A percentile compares a stretch with the other conserved stretches of the same genome.
Conservation (phyloP, 2,113 vertebrate species). For the Pteruthius melanotis region DNA sequence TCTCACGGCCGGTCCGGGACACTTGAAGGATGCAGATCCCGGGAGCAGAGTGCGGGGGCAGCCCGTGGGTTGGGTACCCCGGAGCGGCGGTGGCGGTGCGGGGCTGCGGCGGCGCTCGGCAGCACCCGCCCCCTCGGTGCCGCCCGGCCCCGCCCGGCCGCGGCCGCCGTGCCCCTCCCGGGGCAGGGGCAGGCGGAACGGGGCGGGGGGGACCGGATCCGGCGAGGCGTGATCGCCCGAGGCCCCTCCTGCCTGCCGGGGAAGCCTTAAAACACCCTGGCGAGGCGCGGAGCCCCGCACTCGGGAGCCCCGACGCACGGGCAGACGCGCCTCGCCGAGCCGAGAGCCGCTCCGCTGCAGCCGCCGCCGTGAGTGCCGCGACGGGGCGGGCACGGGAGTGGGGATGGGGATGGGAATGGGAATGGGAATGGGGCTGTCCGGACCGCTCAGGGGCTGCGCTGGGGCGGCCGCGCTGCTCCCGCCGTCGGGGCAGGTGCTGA, state of each 20-base stretch:
- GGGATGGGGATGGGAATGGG: rapidly evolving
- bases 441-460: neutral
- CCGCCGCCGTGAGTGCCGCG: constrained; percentile 43
- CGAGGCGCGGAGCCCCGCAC: constrained; percentile 12
- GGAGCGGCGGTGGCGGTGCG: neutral
- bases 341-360: neutral
- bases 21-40: too few relatives aligned
- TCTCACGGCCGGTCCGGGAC: neutral
- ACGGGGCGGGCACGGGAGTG: neutral
- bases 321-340: neutral
- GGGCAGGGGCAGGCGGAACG: too few relatives aligned
- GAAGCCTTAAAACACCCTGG: constrained; percentile 66
- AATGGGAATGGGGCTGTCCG: too few relatives aligned
- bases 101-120: neutral
- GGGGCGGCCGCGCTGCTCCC: neutral
- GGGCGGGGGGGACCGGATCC: constrained; percentile 25
- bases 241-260: constrained; percentile 72
- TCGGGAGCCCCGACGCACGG: neutral
- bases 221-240: constrained; percentile 59
- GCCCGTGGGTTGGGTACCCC: neutral
- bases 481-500: neutral
- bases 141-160: too few relatives aligned
- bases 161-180: too few relatives aligned
- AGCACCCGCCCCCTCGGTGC: too few relatives aligned
- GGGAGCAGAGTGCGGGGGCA: neutral